Evolutionary conservation across 1,140 invertebrate genomes (phyloP).

Genomic region (Coptotermes formosanus): DNA sequence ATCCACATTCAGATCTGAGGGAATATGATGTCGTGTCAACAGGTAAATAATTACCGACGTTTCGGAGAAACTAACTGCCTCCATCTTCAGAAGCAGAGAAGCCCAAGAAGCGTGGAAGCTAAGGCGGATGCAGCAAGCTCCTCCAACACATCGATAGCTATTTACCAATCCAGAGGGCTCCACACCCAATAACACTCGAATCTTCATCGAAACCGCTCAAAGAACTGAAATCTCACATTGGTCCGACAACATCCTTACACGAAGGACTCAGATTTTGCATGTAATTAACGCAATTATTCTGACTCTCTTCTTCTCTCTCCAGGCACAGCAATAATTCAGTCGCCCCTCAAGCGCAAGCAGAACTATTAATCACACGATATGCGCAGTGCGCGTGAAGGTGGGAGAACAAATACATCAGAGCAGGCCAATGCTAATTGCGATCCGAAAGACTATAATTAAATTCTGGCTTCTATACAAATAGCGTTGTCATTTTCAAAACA

Average conservation of each 20-base stretch:
- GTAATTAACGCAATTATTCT: background rate
- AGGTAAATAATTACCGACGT: too few relatives aligned
- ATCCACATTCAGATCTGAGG: too few relatives aligned
- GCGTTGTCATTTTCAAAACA: slow-evolving; percentile 7
- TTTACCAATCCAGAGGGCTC: too few relatives aligned
- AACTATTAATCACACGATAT: background rate
- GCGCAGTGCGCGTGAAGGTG: background rate
- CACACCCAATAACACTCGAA: too few relatives aligned
- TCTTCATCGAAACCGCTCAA: too few relatives aligned
- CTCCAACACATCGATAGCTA: too few relatives aligned
- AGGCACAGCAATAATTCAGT: background rate
- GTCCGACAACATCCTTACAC: background rate
- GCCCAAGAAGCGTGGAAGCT: too few relatives aligned
- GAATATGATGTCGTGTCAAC: too few relatives aligned
- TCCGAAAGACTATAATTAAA: background rate
- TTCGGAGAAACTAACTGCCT: too few relatives aligned
- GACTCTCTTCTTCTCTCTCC: background rate
- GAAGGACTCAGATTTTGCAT: background rate
- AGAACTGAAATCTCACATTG: too few relatives aligned
- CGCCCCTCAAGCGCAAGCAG: background rate
- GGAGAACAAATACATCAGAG: background rate
- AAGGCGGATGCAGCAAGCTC: too few relatives aligned
- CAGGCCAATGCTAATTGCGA: background rate
- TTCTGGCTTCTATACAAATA: background rate
- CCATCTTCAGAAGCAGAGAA: too few relatives aligned